phyloP scores from a whole-genome alignment of 1,140 invertebrate genomes.

The Nasonia longicornis region DNA sequence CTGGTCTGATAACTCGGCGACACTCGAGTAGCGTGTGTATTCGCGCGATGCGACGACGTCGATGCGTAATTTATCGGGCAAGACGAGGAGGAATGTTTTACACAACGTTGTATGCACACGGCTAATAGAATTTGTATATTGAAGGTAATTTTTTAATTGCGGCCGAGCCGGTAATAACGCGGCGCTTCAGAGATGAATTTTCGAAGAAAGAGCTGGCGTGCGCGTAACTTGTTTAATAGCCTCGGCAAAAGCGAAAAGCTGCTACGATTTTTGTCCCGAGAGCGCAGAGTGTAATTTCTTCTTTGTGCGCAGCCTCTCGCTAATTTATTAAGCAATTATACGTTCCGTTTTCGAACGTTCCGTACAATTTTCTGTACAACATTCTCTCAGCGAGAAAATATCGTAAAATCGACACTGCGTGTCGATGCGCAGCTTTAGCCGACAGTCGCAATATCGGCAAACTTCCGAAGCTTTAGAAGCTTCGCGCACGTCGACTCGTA shows the following conservation, averaged over 20 bases:
- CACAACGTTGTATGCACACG: background rate
- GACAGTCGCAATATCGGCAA: background rate
- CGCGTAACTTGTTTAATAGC: background rate
- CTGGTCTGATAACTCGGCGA: slow-evolving; percentile 19
- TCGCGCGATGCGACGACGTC: background rate
- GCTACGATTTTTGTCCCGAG: background rate
- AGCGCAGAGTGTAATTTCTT: background rate
- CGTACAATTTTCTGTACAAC: too few species aligned
- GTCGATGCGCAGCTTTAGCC: background rate
- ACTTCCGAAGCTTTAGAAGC: background rate
- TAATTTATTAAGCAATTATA: background rate
- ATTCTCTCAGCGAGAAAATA: background rate
- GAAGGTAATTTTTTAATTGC: too few species aligned
- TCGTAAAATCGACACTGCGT: background rate
- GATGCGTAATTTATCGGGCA: background rate
- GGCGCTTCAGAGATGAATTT: background rate
- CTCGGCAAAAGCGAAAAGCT: background rate
- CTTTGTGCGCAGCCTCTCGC: background rate
- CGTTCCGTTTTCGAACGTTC: background rate
- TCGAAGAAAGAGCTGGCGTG: background rate
- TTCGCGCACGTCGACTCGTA: background rate
- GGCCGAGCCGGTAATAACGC: too few species aligned
- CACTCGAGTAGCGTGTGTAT: slow-evolving; percentile 13
- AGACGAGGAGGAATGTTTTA: background rate
- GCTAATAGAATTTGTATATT: background rate